Base-by-base conservation (phyloP, 1,140 invertebrate species). In the Brachionus plicatilis region DNA sequence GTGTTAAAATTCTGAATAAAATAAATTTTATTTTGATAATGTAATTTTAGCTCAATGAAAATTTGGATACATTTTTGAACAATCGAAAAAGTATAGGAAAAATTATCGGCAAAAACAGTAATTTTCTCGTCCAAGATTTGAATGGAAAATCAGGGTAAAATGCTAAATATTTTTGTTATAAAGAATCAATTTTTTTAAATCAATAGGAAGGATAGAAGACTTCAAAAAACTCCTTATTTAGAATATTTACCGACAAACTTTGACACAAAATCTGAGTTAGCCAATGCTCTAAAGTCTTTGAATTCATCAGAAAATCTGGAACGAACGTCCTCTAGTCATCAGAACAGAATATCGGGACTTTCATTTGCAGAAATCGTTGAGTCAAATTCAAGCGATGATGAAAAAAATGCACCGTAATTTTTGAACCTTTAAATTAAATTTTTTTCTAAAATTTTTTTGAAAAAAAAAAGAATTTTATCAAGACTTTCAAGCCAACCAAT, bases 171-270 rank as follows among this genome's bases (percentile, higher is more conserved):
- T 53, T 72, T 20, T 72, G 41, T 47, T 2, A 3, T 72, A 7
- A 20, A 20, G n/a, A 72, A 43, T 24, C 24, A 43, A 12, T 43
- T 50, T 17, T 7, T 27, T 53, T 76, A n/a, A 72, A 43, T 41
- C 8, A 47, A 14, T 5, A 76, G 72, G 8, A 76, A 29, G 50
- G 72, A 76, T 20, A 47, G 72, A 53, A 45, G 72, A 12, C 47
- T 76, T 24, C 72, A 76, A 76, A 47, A 37, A 76, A 20, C 45
- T 29, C 27, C 72, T 5, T 76, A 76, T 76, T 76, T 76, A 27
- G 72, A 76, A 76, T 76, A 76, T 76, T 50, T 76, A 29, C 72
- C 72, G 2, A 76, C 43, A 27, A 47, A 76, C 53, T 76, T 76
- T 76, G 72, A 76, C 14, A 17, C 45, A 27, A 76, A 76, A 50